Percentiles rank a stretch among this genome's conserved stretches.
Conservation (phyloP, 2,113 vertebrate species). For the Pimephales promelas region DNA sequence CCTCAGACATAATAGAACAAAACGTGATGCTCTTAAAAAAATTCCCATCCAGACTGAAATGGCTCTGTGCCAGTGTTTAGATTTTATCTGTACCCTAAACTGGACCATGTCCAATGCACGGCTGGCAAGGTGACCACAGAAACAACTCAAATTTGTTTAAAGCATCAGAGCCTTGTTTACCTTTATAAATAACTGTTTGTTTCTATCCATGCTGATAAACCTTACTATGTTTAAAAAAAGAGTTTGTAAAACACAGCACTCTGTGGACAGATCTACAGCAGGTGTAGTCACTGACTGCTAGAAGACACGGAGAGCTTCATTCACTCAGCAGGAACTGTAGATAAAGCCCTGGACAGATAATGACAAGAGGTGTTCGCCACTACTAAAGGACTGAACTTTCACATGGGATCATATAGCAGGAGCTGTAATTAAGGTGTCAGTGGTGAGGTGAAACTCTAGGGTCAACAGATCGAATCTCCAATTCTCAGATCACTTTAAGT, state of each 20-base stretch:
- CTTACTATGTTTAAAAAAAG: neutral
- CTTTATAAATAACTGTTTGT: neutral
- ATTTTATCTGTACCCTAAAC: conserved; percentile 25
- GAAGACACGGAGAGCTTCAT: conserved; percentile 7
- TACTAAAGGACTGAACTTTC: conserved; percentile 12
- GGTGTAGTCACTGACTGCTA: neutral
- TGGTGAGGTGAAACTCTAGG: neutral
- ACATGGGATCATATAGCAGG: conserved; percentile 28
- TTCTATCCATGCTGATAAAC: neutral
- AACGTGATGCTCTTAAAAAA: conserved; percentile 29
- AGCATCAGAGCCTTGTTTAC: neutral
- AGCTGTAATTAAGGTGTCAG: conserved; percentile 33
- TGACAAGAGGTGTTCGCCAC: conserved; percentile 12
- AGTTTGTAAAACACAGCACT: too few relatives aligned
- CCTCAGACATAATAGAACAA: conserved; percentile 41
- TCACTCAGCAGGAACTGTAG: conserved; percentile 9
- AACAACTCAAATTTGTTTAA: neutral
- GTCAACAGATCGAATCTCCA: conserved; percentile 20
- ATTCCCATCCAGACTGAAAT: conserved; percentile 10
- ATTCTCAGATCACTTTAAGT: conserved; percentile 18
- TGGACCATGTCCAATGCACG: neutral
- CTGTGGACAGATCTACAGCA: neutral
- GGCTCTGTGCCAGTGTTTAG: conserved; percentile 14
- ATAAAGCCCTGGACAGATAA: conserved; percentile 18
- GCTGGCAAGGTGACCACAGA: neutral